Evolutionary conservation across 2,888 invertebrate genomes (phyloP).

Genomic region (Eristalinus aeneus): DNA sequence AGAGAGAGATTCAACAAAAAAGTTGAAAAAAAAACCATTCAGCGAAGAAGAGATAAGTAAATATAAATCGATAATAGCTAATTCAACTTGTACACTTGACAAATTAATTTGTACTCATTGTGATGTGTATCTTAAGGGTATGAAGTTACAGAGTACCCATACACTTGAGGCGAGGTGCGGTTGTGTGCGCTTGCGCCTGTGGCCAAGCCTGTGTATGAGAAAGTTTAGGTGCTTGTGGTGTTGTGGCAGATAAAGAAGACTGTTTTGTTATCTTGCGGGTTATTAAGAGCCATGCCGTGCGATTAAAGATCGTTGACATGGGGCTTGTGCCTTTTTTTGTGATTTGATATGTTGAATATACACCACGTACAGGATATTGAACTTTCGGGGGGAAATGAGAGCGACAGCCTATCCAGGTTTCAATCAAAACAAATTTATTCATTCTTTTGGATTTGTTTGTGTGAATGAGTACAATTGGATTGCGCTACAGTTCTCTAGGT

Average conservation of each 20-base stretch:
- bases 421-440: too few species aligned
- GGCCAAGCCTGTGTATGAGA: slow-evolving; percentile 26
- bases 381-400: not conserved
- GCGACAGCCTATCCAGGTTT: too few species aligned
- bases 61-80: slow-evolving; percentile 63
- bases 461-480: too few species aligned
- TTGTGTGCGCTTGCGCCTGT: not conserved
- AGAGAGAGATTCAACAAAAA: not conserved
- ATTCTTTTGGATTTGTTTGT: too few species aligned
- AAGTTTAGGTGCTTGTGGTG: slow-evolving; percentile 16
- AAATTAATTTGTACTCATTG: slow-evolving; percentile 63
- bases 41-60: slow-evolving; percentile 28
- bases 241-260: slow-evolving; percentile 24
- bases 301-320: slow-evolving; percentile 34
- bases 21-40: slow-evolving; percentile 30
- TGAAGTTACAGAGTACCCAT: slow-evolving; percentile 16
- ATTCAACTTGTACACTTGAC: slow-evolving; percentile 61
- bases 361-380: not conserved
- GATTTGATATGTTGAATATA: not conserved
- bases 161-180: not conserved
- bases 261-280: slow-evolving; percentile 9
- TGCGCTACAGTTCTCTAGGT: too few species aligned
- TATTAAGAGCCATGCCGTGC: not conserved
- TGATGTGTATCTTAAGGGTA: slow-evolving; percentile 41
- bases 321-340: not conserved